These are phyloP conservation scores for Cygnus olor DNA, from an alignment of 2,797 vertebrate genomes.

Conservation along the genomic window DNA sequence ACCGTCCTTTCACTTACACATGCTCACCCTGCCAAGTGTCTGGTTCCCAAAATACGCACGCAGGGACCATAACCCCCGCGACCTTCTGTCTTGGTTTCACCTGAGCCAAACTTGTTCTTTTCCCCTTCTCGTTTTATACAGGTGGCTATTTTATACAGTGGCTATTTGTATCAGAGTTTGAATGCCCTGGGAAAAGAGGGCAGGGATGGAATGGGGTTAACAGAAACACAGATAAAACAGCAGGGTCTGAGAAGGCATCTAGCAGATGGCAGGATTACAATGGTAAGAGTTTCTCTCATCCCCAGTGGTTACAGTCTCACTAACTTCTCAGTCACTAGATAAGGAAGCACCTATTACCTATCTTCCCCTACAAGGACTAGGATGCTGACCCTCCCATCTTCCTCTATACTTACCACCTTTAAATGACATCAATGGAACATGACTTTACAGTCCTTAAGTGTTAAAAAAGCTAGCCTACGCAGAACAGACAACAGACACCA, in stretches of 20 bases:
- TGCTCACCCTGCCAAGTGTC: accelerated
- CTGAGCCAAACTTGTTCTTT: background rate
- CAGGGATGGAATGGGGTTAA: accelerated
- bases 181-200: background rate
- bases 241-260: background rate
- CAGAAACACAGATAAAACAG: background rate
- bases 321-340: background rate
- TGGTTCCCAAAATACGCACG: background rate
- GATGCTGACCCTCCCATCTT: background rate
- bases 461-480: background rate
- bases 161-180: background rate
- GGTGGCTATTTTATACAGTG: background rate
- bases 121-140: background rate
- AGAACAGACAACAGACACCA: background rate
- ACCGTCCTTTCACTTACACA: background rate
- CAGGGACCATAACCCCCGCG: background rate
- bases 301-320: background rate
- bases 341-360: background rate
- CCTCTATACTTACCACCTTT: background rate
- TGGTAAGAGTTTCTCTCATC: background rate
- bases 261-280: background rate
- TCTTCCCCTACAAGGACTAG: background rate
- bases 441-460: background rate
- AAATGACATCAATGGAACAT: background rate
- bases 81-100: background rate